Evolutionary conservation across 2,113 vertebrate species (phyloP), one percentile per base, ranked within the genome.

Genomic region (Silurus asotus): DNA sequence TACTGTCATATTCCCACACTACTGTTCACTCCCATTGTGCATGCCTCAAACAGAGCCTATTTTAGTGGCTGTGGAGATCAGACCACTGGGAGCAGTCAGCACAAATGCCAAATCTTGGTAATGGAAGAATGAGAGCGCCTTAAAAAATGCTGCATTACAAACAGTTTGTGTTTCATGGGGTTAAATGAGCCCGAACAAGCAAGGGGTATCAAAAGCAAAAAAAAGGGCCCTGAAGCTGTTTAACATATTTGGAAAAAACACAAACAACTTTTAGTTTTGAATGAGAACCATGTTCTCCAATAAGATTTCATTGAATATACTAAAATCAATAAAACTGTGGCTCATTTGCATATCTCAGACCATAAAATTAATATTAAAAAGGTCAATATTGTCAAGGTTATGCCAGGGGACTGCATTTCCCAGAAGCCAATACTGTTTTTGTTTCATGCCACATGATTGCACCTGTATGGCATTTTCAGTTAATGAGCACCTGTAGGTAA

Each of bases 41-140:
- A 72, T 79, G 65, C 75, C 75, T 84, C 84, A 87, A 81, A 88
- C 84, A 61, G 69, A 62, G 78, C 84, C 83, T 79, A 85, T 88
- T 89, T 88, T 87, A 82, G 62, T 11, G 77, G 83, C 79, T 77
- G 10, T 53, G 10, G 53, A 88, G 82, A 86, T 88, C 28, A 8
- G 72, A 82, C 88, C 61, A 75, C 72, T 83, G 81, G 88, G 87
- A 92, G 85, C 88, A 65, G 78, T 86, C 81, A 86, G 86, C 55
- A 82, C 48, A 45, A 23, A 79, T 80, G 79, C 82, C 87, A 85
- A 85, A 78, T 64, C n/a, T 67, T 9, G 23, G 61, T 79, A 74
- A 84, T 80, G 37, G 28, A 82, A 82, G 70, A 87, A 56, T 28
- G 45, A 55, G 55, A 84, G 75, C 61, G n/a, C 72, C 81, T 84